Base-by-base conservation (phyloP, 2,797 vertebrate species). In the Clarias laeviceps region DNA sequence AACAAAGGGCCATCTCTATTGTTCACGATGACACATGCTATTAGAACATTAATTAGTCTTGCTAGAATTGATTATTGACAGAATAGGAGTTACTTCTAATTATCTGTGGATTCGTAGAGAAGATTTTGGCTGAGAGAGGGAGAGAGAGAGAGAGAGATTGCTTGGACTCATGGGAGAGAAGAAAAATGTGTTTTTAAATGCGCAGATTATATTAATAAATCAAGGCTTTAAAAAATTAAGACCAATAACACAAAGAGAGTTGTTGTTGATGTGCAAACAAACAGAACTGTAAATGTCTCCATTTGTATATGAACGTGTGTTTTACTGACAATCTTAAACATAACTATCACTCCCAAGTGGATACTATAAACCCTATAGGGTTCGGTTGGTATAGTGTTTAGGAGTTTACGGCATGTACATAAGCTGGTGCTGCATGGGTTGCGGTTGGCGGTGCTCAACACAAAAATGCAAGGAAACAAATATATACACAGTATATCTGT, bases 31-130 rank as follows among this genome's bases (percentile, higher is more conserved):
- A 85, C 88, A 81, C 82, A 85, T 80, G 73, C 85, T 87, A 85
- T 76, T 66, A 82, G 81, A 89, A 88, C 84, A 61, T 86, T 82
- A 85, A 89, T 89, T 87, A 84, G 88, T 88, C 61, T 84, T 85
- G 81, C 70, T 82, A 54, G 32, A 74, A 77, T 80, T 90, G 72
- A 80, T 89, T 62, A 86, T 85, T 76, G 82, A 84, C 64, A 87
- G 57, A 87, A n/a, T 64, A 56, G 59, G 72, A 82, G 65, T 56
- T 74, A 45, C 73, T 82, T 64, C 37, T 72, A 77, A 64, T 34
- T 84, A 73, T 83, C 37, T 68, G 34, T 65, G 34, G 57, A 82
- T 74, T 11, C 82, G 56, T 61, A 7, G 88, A 69, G 81, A 50
- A 73, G 72, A 77, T 65, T 40, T 27, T 84, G 73, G 34, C 40